Evolutionary conservation across 35 echinoderm and acorn worm genomes (phyloP).

Genomic region (Heliocidaris tuberculata): DNA sequence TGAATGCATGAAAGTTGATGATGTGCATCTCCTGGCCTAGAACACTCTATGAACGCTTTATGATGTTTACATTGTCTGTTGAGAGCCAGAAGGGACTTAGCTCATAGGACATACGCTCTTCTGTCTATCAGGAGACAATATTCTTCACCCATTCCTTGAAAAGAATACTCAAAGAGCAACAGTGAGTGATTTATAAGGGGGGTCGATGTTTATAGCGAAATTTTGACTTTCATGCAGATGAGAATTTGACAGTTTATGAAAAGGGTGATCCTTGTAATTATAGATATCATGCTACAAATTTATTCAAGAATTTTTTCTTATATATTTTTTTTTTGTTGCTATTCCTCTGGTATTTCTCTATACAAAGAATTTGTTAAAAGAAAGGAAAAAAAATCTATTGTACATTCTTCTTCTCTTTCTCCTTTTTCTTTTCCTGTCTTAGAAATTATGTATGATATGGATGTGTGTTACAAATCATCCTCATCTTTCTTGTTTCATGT

Average conservation of each 20-base stretch:
- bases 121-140: neutral
- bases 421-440: neutral
- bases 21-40: neutral
- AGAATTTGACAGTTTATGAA: neutral
- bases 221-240: neutral
- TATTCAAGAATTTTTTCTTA: neutral
- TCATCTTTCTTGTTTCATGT: neutral
- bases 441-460: neutral
- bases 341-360: neutral
- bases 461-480: constrained; percentile 1
- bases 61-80: neutral
- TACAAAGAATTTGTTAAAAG: neutral
- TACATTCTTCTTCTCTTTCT: neutral
- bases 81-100: neutral
- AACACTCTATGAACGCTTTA: neutral
- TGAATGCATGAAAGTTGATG: neutral
- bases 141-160: neutral
- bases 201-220: neutral
- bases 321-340: neutral
- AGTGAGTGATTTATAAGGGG: neutral
- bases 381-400: neutral
- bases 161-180: neutral
- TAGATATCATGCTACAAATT: no score
- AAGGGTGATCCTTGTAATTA: no score
- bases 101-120: neutral